Evolutionary conservation across 2,888 invertebrate species (phyloP), one percentile per base, ranked within the genome.

Genomic region (Hirtodrosophila histrioides): DNA sequence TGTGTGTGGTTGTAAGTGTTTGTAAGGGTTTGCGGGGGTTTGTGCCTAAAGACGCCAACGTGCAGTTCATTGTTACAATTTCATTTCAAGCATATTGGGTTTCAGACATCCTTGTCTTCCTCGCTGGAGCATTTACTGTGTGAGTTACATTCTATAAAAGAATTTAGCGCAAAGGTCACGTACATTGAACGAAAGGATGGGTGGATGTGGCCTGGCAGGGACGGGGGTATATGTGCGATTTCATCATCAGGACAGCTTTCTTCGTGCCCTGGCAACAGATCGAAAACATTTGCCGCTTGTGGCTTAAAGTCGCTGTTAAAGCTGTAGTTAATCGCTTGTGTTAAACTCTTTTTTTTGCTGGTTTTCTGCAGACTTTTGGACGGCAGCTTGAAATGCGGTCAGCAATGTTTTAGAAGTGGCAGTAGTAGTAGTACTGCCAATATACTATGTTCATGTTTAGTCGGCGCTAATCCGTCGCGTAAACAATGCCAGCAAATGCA

Each of bases 81-180:
- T 78, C 70, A 80, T 83, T 80, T 80, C 70, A 78, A 80, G 73
- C 82, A 80, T 80, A 80, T 80, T 80, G 82, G 70, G 73, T 83
- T 81, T 80, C 83, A 75, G 64, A 57, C 75, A 68, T 55, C 61
- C 48, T 33, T 61, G 56, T 43, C 53, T 39, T 3, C 64, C 4
- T 64, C 29, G 7, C 7, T 31, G n/a, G 17, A 41, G 11, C 49
- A 40, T 31, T 60, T 46, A 11, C 29, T 53, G 44, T 45, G 67
- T 73, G 68, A 74, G 65, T 69, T 65, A 77, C 58, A 78, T 70
- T 75, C 65, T 58, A 56, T 65, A 60, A 61, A 65, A 60, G 78
- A 81, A 78, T 82, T 85, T 70, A 70, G 82, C 73, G 55, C 82
- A 81, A 78, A 85, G 82, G 82, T 84, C 82, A 82, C 82, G 82